Base-by-base conservation (phyloP, 2,888 invertebrate genomes). In the Ormia ochracea region DNA sequence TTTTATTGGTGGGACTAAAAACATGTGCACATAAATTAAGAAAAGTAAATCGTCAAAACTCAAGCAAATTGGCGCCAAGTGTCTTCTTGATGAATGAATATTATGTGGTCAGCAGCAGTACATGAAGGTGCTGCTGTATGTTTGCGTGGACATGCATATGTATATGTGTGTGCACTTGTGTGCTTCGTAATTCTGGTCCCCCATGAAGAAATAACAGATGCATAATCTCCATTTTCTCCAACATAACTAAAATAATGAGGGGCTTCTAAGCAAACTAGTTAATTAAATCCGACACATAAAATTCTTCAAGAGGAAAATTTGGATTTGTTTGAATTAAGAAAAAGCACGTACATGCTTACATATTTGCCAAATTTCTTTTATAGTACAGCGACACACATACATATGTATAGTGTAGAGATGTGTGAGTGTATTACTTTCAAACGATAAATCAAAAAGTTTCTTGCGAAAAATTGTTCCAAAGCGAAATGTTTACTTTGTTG, bases 31-130 rank as follows among this genome's bases (percentile, higher is more conserved):
- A 43, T 68, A 59, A 68, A 68, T 59, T 59, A 63, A 52, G 23
- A 48, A 59, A 50, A 56, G 21, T 59, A 68, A 74, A 58, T 33
- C 65, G 61, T 79, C 69, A 69, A n/a, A 50, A 63, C 41, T 50
- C 69, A 41, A 28, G 43, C 69, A 69, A 79, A 65, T 79, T 79
- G 78, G 78, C 78, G 78, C 78, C 78, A 79, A 79, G 17, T 38
- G 43, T 79, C 78, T n/a, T n/a, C n/a, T 69, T 74, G 41, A 69
- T 79, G 78, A 79, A 79, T 74, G 78, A 79, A 79, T 58, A 74
- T 48, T 61, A 48, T 48, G 74, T 69, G 69, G 75, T 61, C 68
- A 54, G 61, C 68, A 54, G 61, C 59, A 28, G 14, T 19, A 38
- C 12, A 52, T 19, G 38, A 36, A 36, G n/a, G 21, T 52, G 28